Base-by-base conservation (phyloP, 2,888 invertebrate genomes). In the Leistus spinibarbis region DNA sequence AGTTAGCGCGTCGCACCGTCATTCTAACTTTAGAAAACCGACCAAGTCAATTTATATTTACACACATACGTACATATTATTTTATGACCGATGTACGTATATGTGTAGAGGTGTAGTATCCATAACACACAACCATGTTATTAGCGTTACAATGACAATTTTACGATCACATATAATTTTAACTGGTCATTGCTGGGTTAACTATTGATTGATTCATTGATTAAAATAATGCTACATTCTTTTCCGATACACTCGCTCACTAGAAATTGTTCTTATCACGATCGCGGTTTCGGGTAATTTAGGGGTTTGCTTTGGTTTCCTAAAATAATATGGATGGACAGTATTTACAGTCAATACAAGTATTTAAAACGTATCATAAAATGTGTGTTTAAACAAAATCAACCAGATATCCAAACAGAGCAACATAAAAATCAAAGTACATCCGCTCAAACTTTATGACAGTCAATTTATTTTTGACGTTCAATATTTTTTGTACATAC, bases 401-500 rank as follows among this genome's bases (percentile, higher is more conserved):
- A n/a, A n/a, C n/a, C n/a, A n/a, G n/a, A n/a, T n/a, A n/a, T n/a
- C n/a, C n/a, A n/a, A n/a, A n/a, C n/a, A n/a, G n/a, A n/a, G n/a
- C n/a, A n/a, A n/a, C n/a, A n/a, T n/a, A n/a, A n/a, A n/a, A n/a
- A n/a, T n/a, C n/a, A n/a, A n/a, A n/a, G n/a, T n/a, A n/a, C n/a
- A n/a, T n/a, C n/a, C n/a, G n/a, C n/a, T n/a, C n/a, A n/a, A n/a
- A n/a, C n/a, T n/a, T n/a, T n/a, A n/a, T n/a, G n/a, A n/a, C n/a
- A n/a, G n/a, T 40, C 1, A 40, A 4, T 60, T 17, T 20, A 19
- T 60, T 60, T 60, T 22, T 60, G 54, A 54, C 54, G 17, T 16
- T 62, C 10, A 16, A 62, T 62, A 62, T 40, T 40, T 40, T 40
- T 5, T 40, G 10, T 40, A 64, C 67, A 60, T 83, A 93, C 93